Conservation (phyloP, 2,113 vertebrate species). For the Aegithalos caudatus region DNA sequence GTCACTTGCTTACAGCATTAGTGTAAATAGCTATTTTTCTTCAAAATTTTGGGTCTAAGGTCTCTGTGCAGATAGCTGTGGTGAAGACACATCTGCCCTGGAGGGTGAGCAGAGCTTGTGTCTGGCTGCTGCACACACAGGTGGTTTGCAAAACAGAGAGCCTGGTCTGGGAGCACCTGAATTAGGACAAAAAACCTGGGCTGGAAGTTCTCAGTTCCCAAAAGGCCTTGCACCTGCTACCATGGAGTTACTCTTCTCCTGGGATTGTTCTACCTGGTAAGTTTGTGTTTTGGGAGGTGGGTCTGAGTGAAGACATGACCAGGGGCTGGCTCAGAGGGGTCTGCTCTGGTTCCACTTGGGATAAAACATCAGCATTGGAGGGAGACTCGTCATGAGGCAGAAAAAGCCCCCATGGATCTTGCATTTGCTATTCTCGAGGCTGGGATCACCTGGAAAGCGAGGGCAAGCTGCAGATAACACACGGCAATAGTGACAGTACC, state of each 20-base stretch:
- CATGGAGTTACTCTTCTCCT: background rate
- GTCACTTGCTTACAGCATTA: background rate
- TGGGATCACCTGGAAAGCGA: background rate
- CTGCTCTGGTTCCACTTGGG: background rate
- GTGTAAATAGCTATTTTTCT: background rate
- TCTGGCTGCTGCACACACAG: background rate
- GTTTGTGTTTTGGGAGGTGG: background rate
- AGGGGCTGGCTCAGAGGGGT: background rate
- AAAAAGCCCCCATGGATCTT: background rate
- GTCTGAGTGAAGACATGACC: background rate
- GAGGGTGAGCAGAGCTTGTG: background rate
- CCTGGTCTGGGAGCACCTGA: background rate
- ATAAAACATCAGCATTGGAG: accelerated
- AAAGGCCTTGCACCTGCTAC: background rate
- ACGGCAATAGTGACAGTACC: accelerated
- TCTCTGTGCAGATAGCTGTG: accelerated
- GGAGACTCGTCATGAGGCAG: background rate
- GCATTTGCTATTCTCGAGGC: background rate
- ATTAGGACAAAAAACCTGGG: background rate
- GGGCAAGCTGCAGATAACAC: background rate
- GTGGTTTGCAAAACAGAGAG: background rate
- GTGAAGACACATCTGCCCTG: background rate
- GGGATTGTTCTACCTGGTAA: background rate
- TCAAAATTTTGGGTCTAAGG: background rate
- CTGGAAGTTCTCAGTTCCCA: background rate